A percentile compares a stretch with the other conserved stretches of the same genome.
phyloP scores from a whole-genome alignment of 2,113 vertebrate genomes.

The Danionella cerebrum region DNA sequence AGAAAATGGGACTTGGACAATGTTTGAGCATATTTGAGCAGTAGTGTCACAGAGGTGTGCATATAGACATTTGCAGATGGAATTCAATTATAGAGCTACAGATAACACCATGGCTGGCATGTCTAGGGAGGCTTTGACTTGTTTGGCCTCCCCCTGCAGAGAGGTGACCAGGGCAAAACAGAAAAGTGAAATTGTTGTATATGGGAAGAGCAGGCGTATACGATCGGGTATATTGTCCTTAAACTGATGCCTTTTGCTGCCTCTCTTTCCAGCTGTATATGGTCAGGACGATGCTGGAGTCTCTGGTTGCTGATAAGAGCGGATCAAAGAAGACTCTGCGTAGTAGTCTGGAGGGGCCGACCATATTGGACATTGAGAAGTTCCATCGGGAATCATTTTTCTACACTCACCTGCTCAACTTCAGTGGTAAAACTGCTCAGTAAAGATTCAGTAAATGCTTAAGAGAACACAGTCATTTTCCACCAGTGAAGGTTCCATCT shows the following conservation, averaged over 20 bases:
- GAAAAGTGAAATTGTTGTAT: not conserved
- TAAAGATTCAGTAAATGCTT: too few species aligned
- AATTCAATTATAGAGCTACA: not conserved
- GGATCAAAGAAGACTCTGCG: constrained; percentile 87
- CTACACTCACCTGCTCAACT: constrained; percentile 88
- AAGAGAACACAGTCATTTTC: too few species aligned
- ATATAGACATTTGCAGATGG: not conserved
- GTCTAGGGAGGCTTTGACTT: not conserved
- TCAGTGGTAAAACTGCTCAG: constrained; percentile 93
- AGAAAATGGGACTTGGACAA: not conserved
- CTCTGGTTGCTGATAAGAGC: constrained; percentile 88
- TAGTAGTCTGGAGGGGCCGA: constrained; percentile 85
- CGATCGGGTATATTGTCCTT: not conserved
- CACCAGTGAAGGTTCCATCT: too few species aligned
- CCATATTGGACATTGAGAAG: constrained; percentile 89
- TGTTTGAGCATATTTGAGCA: not conserved
- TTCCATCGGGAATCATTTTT: constrained; percentile 91
- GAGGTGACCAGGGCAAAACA: not conserved
- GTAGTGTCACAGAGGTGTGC: not conserved
- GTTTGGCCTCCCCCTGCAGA: not conserved
- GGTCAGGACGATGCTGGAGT: constrained; percentile 91
- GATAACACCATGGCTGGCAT: not conserved
- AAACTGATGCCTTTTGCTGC: not conserved
- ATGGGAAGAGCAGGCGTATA: not conserved
- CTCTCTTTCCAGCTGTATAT: constrained; percentile 71